These are phyloP conservation scores for human DNA, from an alignment of 2,113 vertebrate genomes.

Conservation along the genomic window GRCh38 chr16:59744001-59744500, in stretches of 20 bases:
- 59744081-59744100: no score
- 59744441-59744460: slow-evolving; percentile 8
- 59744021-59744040: no score
- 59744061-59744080: no score
- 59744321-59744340: neutral
- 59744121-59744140: neutral
- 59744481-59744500: neutral
- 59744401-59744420: neutral
- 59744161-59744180: neutral
- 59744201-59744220: neutral
- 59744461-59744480: neutral
- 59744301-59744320: neutral
- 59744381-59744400: neutral
- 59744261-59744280: neutral
- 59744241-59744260: neutral
- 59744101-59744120: no score
- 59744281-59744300: neutral
- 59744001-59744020: no score
- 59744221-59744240: neutral
- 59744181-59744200: neutral
- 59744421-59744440: neutral
- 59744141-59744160: neutral
- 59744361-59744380: neutral
- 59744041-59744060: no score
- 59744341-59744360: neutral